Percentiles rank a stretch among this genome's conserved stretches.
Conservation (phyloP, 2,888 invertebrate genomes). For the Drosophila acutilabella region DNA sequence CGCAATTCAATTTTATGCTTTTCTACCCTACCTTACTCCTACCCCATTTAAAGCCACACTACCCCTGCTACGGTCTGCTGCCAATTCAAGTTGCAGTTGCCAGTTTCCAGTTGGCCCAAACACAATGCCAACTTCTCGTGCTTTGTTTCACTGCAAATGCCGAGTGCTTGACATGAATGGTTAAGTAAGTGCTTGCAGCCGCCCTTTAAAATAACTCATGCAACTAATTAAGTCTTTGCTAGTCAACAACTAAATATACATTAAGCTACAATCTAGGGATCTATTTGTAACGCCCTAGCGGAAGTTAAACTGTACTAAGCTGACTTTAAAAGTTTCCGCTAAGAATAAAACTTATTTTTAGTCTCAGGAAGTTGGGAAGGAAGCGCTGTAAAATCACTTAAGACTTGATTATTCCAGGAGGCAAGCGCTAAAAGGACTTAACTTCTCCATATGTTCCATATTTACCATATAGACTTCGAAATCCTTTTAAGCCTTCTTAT, state of each 20-base stretch:
- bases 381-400: too few species aligned
- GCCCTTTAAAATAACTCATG: conserved; percentile 39
- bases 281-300: neutral
- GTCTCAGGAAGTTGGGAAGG: too few species aligned
- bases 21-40: conserved; percentile 3
- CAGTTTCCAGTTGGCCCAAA: conserved; percentile 8
- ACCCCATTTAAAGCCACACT: conserved; percentile 19
- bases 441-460: too few species aligned
- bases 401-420: too few species aligned
- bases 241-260: conserved; percentile 4
- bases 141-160: conserved; percentile 30
- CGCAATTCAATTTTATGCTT: conserved; percentile 72
- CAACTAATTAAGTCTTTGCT: conserved; percentile 63
- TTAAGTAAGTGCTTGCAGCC: conserved; percentile 19
- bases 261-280: neutral
- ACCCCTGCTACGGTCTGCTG: conserved; percentile 59
- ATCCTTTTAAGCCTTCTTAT: too few species aligned
- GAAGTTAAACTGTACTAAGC: neutral
- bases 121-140: conserved; percentile 39
- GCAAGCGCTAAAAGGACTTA: too few species aligned
- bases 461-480: too few species aligned
- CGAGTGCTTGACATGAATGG: conserved; percentile 20
- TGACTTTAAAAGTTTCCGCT: too few species aligned
- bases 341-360: too few species aligned
- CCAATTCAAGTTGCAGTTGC: conserved; percentile 67